A percentile compares a stretch with the other conserved stretches of the same genome.
Evolutionary conservation across 2,113 vertebrate species (phyloP).

Genomic region (Stigmatopora nigra): DNA sequence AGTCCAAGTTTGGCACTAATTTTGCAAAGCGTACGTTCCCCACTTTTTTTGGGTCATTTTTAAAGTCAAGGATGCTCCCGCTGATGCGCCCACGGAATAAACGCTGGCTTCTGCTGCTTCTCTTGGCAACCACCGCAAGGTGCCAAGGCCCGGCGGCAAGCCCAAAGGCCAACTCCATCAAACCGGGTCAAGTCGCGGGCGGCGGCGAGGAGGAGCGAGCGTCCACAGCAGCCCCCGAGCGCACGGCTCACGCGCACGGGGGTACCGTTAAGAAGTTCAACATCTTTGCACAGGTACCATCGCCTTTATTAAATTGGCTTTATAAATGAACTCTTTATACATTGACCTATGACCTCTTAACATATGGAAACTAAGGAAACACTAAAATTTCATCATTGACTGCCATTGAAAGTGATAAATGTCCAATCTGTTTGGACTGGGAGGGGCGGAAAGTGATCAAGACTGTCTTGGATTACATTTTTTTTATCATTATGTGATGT

Average conservation of each 20-base stretch:
- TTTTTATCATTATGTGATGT: too few species aligned
- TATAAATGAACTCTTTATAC: too few species aligned
- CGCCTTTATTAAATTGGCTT: neutral
- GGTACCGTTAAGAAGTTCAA: conserved; percentile 82
- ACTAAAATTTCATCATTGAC: too few species aligned
- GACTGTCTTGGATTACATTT: too few species aligned
- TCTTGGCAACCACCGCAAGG: conserved; percentile 77
- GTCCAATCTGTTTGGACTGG: too few species aligned
- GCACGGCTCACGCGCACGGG: conserved; percentile 68
- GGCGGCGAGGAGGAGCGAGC: conserved; percentile 63
- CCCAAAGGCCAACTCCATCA: conserved; percentile 90
- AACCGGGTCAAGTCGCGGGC: conserved; percentile 65
- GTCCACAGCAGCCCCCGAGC: conserved; percentile 77
- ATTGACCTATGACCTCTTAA: too few species aligned
- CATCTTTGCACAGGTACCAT: conserved; percentile 76
- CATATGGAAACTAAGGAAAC: too few species aligned
- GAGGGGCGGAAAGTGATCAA: too few species aligned
- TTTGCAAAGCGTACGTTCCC: neutral
- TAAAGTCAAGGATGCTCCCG: conserved; percentile 67
- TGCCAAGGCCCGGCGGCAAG: conserved; percentile 74
- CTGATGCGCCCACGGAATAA: conserved; percentile 73
- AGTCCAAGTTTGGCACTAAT: neutral
- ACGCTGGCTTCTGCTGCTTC: conserved; percentile 76
- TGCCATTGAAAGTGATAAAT: too few species aligned
- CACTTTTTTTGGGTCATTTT: conserved; percentile 14